phyloP scores from a whole-genome alignment of 1,140 invertebrate species.

The Sesamia nonagrioides region DNA sequence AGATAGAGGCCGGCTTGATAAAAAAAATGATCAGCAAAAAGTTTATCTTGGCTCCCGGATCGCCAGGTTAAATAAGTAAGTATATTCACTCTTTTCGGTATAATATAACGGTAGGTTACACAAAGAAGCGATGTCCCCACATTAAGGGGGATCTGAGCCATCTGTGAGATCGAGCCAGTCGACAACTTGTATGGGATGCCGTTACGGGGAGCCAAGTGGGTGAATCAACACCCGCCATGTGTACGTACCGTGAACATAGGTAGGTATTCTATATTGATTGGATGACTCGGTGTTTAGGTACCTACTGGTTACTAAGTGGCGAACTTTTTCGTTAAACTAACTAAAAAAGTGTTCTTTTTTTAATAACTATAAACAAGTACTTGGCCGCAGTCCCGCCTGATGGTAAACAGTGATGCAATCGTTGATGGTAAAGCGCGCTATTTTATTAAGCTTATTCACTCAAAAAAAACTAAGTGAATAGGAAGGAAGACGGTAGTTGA shows the following conservation, averaged over 20 bases:
- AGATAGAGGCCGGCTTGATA: not conserved
- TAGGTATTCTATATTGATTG: constrained; percentile 28
- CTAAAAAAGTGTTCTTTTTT: too few relatives aligned
- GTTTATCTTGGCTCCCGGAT: constrained; percentile 19
- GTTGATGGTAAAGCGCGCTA: too few relatives aligned
- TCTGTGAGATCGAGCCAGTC: constrained; percentile 50
- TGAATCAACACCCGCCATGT: constrained; percentile 43
- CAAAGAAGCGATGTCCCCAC: constrained; percentile 41
- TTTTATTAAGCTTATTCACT: too few relatives aligned
- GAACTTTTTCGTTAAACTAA: not conserved
- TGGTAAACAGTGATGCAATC: too few relatives aligned
- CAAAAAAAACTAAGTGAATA: too few relatives aligned
- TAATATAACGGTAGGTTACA: constrained; percentile 35
- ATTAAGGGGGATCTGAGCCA: constrained; percentile 52
- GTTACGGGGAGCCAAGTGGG: constrained; percentile 44
- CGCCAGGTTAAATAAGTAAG: constrained; percentile 30
- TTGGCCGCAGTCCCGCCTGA: too few relatives aligned
- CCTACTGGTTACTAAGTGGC: not conserved
- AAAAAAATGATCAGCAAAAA: constrained; percentile 34
- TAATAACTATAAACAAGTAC: too few relatives aligned
- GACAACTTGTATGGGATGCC: constrained; percentile 47
- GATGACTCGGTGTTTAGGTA: not conserved
- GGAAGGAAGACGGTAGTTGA: too few relatives aligned
- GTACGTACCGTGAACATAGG: not conserved
- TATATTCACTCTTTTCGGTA: constrained; percentile 34